phyloP scores from a whole-genome alignment of 2,113 vertebrate species.

The Galeopterus variegatus region DNA sequence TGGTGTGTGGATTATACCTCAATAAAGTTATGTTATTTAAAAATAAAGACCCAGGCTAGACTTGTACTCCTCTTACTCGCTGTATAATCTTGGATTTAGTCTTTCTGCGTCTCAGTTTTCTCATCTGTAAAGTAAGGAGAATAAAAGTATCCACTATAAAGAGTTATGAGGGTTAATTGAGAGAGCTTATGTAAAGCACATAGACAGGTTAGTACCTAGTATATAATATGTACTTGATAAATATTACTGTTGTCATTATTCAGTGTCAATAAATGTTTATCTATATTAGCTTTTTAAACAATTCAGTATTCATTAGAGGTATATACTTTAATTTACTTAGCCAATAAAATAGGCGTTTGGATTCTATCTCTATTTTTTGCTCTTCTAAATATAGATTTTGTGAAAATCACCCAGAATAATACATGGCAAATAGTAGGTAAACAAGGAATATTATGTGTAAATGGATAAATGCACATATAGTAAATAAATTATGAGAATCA shows the following conservation, averaged over 20 bases:
- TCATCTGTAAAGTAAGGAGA: neutral
- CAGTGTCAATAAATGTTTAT: neutral
- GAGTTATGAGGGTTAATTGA: neutral
- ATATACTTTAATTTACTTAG: neutral
- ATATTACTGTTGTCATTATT: neutral
- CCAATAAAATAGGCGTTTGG: neutral
- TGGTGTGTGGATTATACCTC: neutral
- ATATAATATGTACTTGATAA: neutral
- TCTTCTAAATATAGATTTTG: neutral
- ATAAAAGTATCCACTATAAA: neutral
- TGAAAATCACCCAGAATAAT: neutral
- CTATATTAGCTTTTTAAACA: neutral
- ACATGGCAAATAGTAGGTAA: neutral
- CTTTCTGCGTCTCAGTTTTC: neutral
- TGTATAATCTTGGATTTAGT: neutral
- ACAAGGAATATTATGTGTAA: neutral
- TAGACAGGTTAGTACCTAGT: neutral
- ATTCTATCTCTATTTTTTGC: neutral
- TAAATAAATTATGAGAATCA: slow-evolving; percentile 16
- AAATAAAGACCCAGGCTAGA: neutral
- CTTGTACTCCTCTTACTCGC: neutral
- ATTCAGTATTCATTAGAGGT: neutral
- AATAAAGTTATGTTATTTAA: neutral
- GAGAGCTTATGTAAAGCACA: neutral
- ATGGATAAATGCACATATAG: neutral